phyloP scores from a whole-genome alignment of 2,113 vertebrate species.

The Coryphaenoides rupestris region DNA sequence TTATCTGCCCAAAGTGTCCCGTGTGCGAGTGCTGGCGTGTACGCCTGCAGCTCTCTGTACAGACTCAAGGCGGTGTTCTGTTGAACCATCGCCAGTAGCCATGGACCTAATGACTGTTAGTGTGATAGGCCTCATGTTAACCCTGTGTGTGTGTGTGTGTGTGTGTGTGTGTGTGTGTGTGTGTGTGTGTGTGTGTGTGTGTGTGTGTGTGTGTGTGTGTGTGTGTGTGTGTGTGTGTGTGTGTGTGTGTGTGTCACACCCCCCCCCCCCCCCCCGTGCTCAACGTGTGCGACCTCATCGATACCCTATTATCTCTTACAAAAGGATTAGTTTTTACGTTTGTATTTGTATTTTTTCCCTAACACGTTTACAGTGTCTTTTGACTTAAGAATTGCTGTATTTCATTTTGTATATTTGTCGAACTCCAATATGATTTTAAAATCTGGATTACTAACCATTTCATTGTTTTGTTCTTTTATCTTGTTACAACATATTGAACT shows the following conservation, averaged over 20 bases:
- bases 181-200: constrained; percentile 10
- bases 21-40: neutral
- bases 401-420: constrained; percentile 46
- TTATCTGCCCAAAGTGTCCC: constrained; percentile 50
- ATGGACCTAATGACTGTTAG: constrained; percentile 75
- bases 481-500: constrained; percentile 20
- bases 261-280: neutral
- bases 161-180: neutral
- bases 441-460: constrained; percentile 52
- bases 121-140: constrained; percentile 34
- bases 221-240: neutral
- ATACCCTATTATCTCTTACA: constrained; percentile 23
- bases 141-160: neutral
- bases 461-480: constrained; percentile 34
- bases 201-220: too few species aligned
- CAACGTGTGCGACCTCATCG: constrained; percentile 23
- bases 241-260: too few species aligned
- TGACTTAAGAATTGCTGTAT: constrained; percentile 34
- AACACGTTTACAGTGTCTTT: constrained; percentile 50
- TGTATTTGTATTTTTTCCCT: constrained; percentile 30
- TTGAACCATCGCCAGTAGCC: constrained; percentile 62
- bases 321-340: constrained; percentile 26
- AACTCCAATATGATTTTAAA: constrained; percentile 32
- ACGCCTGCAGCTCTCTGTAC: constrained; percentile 16
- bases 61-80: constrained; percentile 38